Base-by-base conservation (phyloP, 1,140 invertebrate species). In the Subanguina moxae region DNA sequence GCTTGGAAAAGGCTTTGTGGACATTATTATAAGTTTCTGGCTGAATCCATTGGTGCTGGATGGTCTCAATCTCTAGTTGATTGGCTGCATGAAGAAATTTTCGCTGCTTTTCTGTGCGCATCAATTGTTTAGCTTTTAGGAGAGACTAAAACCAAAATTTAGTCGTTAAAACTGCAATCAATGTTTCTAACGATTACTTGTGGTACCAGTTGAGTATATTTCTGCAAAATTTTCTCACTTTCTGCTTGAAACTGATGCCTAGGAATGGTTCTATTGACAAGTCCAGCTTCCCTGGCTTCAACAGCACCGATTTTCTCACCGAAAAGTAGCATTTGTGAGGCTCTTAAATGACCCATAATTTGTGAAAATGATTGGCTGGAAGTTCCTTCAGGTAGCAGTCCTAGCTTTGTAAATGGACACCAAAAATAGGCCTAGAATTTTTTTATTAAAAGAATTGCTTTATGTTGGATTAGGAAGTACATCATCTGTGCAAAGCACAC, bases 371-470 rank as follows among this genome's bases (percentile, higher is more conserved):
- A 88, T 73, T 88, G 89, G 17, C 89, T 88, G 15, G 91, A 91
- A 79, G 90, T 87, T 15, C 88, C 91, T 86, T 95, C 92, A 8
- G 90, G 87, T 64, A 88, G 87, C 57, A 93, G 84, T 25, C 90
- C 90, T 46, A 93, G 83, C 70, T 86, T 84, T 32, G 88, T 86
- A 82, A 95, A 93, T 57, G 92, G 92, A 62, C 90, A 90, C 64
- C 87, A 85, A 82, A 95, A 93, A 73, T 88, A 90, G 15, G 91
- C 90, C 89, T 91, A 74, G 38, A 32, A 38, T 65, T 28, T 25
- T 23, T 3, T 21, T 65, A n/a, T 38, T 8, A n/a, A 66, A 64
- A 19, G 38, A 13, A 9, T 17, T 66, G 15, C 27, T 21, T 56
- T 15, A 30, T 66, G 17, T 23, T 45, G 3, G 1, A 23, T 67